phyloP scores from a whole-genome alignment of 2,113 vertebrate genomes.

The Callaeas wilsoni region DNA sequence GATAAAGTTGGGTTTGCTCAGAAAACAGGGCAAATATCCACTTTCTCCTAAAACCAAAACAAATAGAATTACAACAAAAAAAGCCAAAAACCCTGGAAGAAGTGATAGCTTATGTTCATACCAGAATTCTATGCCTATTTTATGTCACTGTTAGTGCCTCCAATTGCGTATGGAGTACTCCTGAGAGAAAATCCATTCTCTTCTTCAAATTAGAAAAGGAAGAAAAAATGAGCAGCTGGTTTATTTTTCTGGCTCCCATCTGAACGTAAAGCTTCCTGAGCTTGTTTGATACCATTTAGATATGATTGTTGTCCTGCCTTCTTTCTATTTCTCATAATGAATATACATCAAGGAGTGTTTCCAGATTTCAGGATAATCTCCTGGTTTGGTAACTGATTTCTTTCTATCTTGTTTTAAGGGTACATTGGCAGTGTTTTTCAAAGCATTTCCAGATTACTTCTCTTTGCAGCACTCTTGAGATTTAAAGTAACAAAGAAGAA shows the following conservation, averaged over 20 bases:
- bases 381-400: not conserved
- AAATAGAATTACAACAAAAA: not conserved
- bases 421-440: not conserved
- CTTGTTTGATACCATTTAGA: not conserved
- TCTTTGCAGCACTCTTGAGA: not conserved
- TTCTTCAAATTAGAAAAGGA: not conserved
- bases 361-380: not conserved
- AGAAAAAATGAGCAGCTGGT: not conserved
- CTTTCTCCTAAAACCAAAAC: not conserved
- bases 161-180: not conserved
- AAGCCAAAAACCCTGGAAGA: not conserved
- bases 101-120: not conserved
- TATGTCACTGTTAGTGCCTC: not conserved
- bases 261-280: not conserved
- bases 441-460: not conserved
- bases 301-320: not conserved
- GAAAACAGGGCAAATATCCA: not conserved
- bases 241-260: not conserved
- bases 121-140: not conserved
- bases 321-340: not conserved
- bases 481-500: not conserved
- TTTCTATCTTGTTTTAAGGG: not conserved
- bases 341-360: not conserved
- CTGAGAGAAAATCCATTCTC: not conserved
- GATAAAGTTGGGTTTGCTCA: not conserved